Base-by-base conservation (phyloP, 1,140 invertebrate genomes). In the Palaemon carinicauda region DNA sequence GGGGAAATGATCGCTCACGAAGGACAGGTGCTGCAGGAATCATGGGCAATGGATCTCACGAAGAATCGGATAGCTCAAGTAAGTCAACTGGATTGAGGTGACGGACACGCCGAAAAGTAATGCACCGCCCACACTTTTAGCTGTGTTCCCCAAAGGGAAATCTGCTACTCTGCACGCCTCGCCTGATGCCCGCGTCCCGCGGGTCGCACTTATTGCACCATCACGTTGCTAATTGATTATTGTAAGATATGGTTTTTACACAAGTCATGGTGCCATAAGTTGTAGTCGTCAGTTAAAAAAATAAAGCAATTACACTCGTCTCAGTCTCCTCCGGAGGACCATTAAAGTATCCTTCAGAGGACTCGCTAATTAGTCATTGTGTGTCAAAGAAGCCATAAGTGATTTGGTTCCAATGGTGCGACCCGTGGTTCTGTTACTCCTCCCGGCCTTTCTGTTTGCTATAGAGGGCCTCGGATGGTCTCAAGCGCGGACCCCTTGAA, bases 1-100 rank as follows among this genome's bases (percentile, higher is more conserved):
- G 31, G 0, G 79, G 54, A n/a, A 27, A 52, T 21, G 53, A 19
- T 10, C 82, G 78, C 15, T 80, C 33, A 41, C 84, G 84, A 87
- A 60, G 78, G 65, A 80, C 82, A 14, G 82, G 82, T 10, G 82
- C 82, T 12, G 52, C 65, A n/a, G 73, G 73, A 52, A 31, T 85
- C 74, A 27, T 78, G 74, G 69, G n/a, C 69, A 24, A 52, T 33
- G 33, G 17, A 53, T 27, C 82, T 15, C 82, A 79, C 12, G 84
- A 87, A 29, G 84, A 87, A 69, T 89, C 88, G 31, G 88, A 89
- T 52, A 87, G 85, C 74, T 89, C 88, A 56, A 87, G 82, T 82
- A 87, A 89, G 81, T 89, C 88, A 17, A 87, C 81, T 51, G 86
- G 81, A n/a, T 82, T 89, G 19, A 77, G 84, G 84, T 87, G 84